Evolutionary conservation across 2,797 vertebrate species (phyloP).

Genomic region (Syngnathus acus): DNA sequence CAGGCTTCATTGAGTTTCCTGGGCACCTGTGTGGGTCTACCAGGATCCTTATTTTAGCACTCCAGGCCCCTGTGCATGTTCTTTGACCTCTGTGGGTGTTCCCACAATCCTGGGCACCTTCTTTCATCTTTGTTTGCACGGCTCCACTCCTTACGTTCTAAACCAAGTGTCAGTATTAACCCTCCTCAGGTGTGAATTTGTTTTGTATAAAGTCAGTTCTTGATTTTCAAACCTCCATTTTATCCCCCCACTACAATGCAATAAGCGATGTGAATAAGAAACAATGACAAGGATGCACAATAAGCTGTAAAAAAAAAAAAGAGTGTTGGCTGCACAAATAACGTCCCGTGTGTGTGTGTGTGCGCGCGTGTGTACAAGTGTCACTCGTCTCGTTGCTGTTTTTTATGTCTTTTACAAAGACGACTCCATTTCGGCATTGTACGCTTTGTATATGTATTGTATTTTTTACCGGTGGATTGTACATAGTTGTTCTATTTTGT

Average conservation of each 20-base stretch:
- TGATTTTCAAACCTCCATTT: neutral
- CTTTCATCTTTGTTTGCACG: constrained; percentile 1
- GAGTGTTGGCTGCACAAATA: constrained; percentile 71
- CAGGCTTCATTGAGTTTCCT: neutral
- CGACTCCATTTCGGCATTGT: constrained; percentile 78
- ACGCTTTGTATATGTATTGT: constrained; percentile 85
- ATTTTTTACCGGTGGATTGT: constrained; percentile 91
- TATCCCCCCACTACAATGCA: no score
- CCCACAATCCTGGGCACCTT: neutral
- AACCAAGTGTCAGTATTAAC: neutral
- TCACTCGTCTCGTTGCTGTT: constrained; percentile 80
- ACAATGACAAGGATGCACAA: constrained; percentile 71
- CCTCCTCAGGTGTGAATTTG: neutral
- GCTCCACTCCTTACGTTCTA: neutral
- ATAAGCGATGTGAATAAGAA: constrained; percentile 35
- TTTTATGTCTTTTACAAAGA: constrained; percentile 98
- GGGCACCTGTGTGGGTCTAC: neutral
- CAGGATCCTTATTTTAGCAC: neutral
- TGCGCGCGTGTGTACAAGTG: constrained; percentile 62
- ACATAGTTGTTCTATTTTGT: constrained; percentile 99
- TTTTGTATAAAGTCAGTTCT: neutral
- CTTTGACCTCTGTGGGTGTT: neutral
- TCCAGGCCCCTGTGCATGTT: neutral
- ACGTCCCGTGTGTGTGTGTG: constrained; percentile 34
- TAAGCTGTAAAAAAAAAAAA: constrained; percentile 76